A percentile compares a stretch with the other conserved stretches of the same genome.
Evolutionary conservation across 1,140 invertebrate genomes (phyloP).

Genomic region (Orius insidiosus): DNA sequence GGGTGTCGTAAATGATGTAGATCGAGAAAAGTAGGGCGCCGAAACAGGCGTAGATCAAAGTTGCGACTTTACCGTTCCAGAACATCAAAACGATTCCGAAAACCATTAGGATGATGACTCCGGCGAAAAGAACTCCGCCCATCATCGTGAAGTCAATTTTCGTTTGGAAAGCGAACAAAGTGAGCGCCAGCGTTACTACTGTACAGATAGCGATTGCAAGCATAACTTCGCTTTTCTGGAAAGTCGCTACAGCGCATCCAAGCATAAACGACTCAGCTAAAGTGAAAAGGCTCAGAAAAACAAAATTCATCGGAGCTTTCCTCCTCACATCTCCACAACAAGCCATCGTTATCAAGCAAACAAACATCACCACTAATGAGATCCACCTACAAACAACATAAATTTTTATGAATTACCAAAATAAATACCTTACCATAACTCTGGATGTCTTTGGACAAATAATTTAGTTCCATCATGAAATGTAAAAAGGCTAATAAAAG

Average conservation of each 20-base stretch:
- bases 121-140: constrained; percentile 61
- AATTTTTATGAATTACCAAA: no score
- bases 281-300: constrained; percentile 75
- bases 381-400: constrained; percentile 23
- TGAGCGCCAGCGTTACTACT: constrained; percentile 62
- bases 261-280: constrained; percentile 59
- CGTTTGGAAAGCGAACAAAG: constrained; percentile 85
- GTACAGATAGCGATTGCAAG: constrained; percentile 67
- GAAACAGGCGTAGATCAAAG: constrained; percentile 57
- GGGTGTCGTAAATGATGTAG: constrained; percentile 85
- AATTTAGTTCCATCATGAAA: constrained; percentile 12
- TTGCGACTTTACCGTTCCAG: constrained; percentile 39
- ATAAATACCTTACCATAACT: constrained; percentile 13
- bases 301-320: constrained; percentile 71
- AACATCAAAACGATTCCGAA: constrained; percentile 69
- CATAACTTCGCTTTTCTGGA: constrained; percentile 41
- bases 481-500: constrained; percentile 52
- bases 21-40: constrained; percentile 65
- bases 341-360: constrained; percentile 63
- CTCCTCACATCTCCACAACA: constrained; percentile 73
- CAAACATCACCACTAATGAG: constrained; percentile 49
- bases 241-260: constrained; percentile 42
- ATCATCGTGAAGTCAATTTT: constrained; percentile 81
- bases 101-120: constrained; percentile 55
- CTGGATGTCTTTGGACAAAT: constrained; percentile 15